A percentile compares a stretch with the other conserved stretches of the same genome.
Evolutionary conservation across 2,888 invertebrate species (phyloP).

Genomic region (Brachynemurus nebulosus): DNA sequence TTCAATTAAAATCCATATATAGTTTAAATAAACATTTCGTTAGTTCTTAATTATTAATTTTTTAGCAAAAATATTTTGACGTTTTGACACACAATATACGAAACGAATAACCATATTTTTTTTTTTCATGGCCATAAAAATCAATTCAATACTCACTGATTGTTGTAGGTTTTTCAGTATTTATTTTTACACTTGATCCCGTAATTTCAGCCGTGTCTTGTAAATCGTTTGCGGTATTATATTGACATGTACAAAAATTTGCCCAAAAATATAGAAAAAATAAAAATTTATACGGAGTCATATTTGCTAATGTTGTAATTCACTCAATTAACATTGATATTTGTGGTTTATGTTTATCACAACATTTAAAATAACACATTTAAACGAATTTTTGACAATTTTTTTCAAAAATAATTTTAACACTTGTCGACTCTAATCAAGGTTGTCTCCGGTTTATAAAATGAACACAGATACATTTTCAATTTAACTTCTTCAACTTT

Average conservation of each 20-base stretch:
- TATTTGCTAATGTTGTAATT: neutral
- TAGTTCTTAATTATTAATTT: no score
- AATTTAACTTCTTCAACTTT: neutral
- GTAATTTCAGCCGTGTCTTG: no score
- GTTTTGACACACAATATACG: no score
- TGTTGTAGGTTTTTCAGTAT: neutral
- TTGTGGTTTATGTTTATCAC: neutral
- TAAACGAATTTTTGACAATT: neutral
- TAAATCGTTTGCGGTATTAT: neutral
- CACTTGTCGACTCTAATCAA: conserved; percentile 1
- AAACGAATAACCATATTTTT: neutral
- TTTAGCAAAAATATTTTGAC: neutral
- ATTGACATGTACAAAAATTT: neutral
- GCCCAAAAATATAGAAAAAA: neutral
- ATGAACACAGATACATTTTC: conserved; percentile 1
- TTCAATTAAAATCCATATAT: no score
- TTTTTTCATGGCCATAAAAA: neutral
- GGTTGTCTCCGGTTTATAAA: neutral
- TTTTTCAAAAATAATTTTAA: neutral
- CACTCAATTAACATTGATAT: neutral
- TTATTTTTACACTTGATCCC: neutral
- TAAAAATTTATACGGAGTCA: neutral
- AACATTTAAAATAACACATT: neutral
- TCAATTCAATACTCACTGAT: neutral
- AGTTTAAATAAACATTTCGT: no score